Evolutionary conservation across 2,113 vertebrate genomes (phyloP).

Genomic region (Cyrtonyx montezumae): DNA sequence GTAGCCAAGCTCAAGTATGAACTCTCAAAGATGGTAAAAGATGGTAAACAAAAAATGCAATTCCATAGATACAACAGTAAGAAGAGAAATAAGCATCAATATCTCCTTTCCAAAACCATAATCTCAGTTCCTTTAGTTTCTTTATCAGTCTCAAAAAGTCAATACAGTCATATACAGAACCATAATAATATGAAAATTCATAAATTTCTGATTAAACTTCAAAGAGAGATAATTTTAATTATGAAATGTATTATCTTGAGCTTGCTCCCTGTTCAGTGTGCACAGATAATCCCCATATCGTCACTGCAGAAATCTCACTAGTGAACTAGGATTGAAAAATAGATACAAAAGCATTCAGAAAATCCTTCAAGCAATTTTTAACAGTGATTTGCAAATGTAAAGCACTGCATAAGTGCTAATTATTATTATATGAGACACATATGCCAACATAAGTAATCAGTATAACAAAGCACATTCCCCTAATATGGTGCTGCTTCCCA

Average conservation of each 20-base stretch:
- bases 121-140: neutral
- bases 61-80: neutral
- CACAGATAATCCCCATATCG: neutral
- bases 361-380: neutral
- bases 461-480: slow-evolving; percentile 67
- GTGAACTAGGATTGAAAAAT: neutral
- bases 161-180: neutral
- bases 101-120: neutral
- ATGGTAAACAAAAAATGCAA: neutral
- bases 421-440: slow-evolving; percentile 46
- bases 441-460: slow-evolving; percentile 69
- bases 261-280: neutral
- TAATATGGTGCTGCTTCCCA: slow-evolving; percentile 20
- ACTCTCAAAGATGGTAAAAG: neutral
- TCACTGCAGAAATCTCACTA: neutral
- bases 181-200: neutral
- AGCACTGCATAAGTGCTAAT: slow-evolving; percentile 20
- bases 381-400: slow-evolving; percentile 34
- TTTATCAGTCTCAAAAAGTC: neutral
- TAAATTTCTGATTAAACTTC: neutral
- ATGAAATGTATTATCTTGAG: neutral
- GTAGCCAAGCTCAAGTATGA: neutral
- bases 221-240: neutral
- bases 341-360: neutral
- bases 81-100: neutral